Evolutionary conservation across 2,113 vertebrate species (phyloP).

Genomic region (Bothrops jararaca): DNA sequence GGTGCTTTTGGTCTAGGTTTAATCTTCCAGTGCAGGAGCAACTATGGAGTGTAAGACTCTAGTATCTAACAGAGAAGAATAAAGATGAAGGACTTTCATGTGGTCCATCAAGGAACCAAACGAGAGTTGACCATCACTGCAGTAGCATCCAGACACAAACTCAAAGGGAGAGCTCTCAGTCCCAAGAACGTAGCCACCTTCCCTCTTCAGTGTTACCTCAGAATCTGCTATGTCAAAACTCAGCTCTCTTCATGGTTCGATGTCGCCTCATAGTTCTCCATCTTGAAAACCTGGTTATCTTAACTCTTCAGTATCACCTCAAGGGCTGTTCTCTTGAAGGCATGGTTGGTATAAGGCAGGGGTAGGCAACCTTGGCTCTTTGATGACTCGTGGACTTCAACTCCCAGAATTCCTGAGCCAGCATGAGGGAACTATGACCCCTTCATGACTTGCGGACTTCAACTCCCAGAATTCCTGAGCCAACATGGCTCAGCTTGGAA

Average conservation of each 20-base stretch:
- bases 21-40: not conserved
- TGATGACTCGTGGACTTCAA: too few relatives aligned
- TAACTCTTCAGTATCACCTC: not conserved
- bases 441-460: too few relatives aligned
- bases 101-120: conserved; percentile 59
- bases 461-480: too few relatives aligned
- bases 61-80: not conserved
- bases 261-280: fast-evolving
- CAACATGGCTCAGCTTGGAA: too few relatives aligned
- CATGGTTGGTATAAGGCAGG: too few relatives aligned
- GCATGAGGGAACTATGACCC: too few relatives aligned
- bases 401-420: too few relatives aligned
- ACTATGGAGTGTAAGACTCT: not conserved
- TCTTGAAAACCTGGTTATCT: fast-evolving
- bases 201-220: not conserved
- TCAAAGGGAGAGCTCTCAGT: not conserved
- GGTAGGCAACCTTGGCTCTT: too few relatives aligned
- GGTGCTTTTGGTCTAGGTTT: not conserved
- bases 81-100: not conserved
- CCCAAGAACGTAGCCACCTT: not conserved
- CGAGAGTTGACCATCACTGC: conserved; percentile 30
- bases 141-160: not conserved
- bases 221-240: fast-evolving
- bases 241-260: fast-evolving
- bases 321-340: too few relatives aligned